Evolutionary conservation across 2,113 vertebrate species (phyloP).

Genomic region (Propithecus coquereli): DNA sequence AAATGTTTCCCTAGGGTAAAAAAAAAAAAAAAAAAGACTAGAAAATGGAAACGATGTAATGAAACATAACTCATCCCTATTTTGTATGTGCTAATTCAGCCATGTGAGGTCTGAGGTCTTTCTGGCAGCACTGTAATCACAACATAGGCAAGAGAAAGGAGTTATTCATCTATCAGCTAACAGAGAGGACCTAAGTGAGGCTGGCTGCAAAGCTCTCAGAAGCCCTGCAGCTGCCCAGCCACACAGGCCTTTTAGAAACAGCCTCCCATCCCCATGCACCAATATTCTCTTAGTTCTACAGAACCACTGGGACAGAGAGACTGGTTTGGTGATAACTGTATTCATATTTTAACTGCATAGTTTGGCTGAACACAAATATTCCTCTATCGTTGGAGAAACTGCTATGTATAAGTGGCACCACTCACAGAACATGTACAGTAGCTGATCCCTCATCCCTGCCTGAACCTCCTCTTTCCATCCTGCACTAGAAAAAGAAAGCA

Average conservation of each 20-base stretch:
- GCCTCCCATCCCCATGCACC: no score
- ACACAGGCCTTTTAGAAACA: background rate
- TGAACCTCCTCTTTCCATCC: background rate
- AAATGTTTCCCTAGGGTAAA: background rate
- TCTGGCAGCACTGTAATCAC: background rate
- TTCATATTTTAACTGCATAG: background rate
- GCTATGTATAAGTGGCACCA: accelerated
- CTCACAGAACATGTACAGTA: background rate
- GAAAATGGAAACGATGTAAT: background rate
- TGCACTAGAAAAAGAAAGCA: background rate
- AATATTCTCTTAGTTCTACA: background rate
- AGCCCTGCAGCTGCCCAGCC: background rate
- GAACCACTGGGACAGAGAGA: background rate
- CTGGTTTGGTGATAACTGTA: background rate
- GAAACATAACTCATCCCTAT: background rate
- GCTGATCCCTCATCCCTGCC: accelerated
- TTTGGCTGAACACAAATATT: no score
- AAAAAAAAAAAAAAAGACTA: background rate
- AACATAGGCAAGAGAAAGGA: background rate
- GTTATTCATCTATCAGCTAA: background rate
- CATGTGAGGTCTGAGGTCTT: background rate
- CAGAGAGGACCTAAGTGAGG: accelerated
- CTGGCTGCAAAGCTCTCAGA: background rate
- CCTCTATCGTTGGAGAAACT: background rate
- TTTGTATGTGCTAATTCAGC: background rate